Conservation (phyloP, 2,797 vertebrate genomes). For the Hafferia zeledoni region DNA sequence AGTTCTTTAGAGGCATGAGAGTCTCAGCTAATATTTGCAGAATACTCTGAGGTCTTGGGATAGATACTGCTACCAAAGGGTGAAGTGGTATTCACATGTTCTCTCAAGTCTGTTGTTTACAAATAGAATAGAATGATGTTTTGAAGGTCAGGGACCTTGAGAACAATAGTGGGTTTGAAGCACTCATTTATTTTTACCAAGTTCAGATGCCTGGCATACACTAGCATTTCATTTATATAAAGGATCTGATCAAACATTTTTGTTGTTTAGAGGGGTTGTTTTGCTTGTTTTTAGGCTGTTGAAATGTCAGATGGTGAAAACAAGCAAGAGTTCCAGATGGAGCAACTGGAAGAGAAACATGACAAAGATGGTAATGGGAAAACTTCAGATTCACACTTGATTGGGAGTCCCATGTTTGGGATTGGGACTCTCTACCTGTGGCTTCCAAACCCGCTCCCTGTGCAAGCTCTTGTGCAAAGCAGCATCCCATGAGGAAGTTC, state of each 20-base stretch:
- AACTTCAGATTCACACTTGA: background rate
- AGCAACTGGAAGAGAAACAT: constrained; percentile 40
- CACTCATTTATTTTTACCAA: constrained; percentile 66
- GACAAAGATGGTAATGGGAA: background rate
- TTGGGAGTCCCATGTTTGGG: background rate
- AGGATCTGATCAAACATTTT: constrained; percentile 63
- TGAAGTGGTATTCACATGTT: constrained; percentile 56
- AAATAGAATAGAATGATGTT: constrained; percentile 67
- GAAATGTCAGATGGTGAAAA: constrained; percentile 67
- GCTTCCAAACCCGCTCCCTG: background rate
- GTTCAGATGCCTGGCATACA: constrained; percentile 68
- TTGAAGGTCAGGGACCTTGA: constrained; percentile 68
- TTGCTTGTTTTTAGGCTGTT: constrained; percentile 57
- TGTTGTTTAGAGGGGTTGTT: constrained; percentile 53
- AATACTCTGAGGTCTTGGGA: constrained; percentile 25
- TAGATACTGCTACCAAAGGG: constrained; percentile 56
- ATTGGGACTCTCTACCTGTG: background rate
- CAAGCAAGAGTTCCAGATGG: constrained; percentile 64
- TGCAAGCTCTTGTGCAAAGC: constrained; percentile 30
- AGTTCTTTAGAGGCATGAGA: constrained; percentile 12
- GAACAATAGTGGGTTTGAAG: constrained; percentile 69
- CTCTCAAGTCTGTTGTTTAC: constrained; percentile 66
- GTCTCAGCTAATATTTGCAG: constrained; percentile 53
- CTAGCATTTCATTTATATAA: constrained; percentile 62
- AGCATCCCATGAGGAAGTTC: constrained; percentile 40